phyloP scores from a whole-genome alignment of 1,140 invertebrate genomes.

The Zaprionus davidi region DNA sequence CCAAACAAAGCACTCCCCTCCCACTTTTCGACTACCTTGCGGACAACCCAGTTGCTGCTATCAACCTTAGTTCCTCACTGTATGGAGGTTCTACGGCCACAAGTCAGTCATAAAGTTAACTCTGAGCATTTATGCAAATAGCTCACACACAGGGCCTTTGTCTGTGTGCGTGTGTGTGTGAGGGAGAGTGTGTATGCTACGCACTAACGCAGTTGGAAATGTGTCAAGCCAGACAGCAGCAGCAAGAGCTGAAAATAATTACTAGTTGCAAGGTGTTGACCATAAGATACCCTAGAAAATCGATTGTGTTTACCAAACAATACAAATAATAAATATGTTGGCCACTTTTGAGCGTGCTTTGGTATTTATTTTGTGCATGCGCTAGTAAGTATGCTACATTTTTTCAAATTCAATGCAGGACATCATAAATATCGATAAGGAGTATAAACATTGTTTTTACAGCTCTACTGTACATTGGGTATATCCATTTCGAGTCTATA shows the following conservation, averaged over 20 bases:
- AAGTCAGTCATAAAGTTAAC: conserved; percentile 72
- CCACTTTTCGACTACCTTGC: neutral
- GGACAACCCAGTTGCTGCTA: conserved; percentile 2
- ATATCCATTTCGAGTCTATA: neutral
- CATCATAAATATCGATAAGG: neutral
- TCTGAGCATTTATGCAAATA: conserved; percentile 69
- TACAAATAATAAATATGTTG: neutral
- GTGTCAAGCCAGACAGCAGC: conserved; percentile 29
- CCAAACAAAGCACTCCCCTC: conserved; percentile 19
- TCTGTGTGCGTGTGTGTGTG: conserved; percentile 16
- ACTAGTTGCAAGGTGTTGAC: neutral
- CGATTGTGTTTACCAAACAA: neutral
- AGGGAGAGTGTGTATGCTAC: conserved; percentile 11
- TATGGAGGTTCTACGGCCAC: conserved; percentile 50
- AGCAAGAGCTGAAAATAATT: conserved; percentile 12
- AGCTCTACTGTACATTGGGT: neutral
- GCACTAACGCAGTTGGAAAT: conserved; percentile 35
- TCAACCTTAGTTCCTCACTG: conserved; percentile 17
- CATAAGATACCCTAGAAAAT: neutral
- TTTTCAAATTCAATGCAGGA: neutral
- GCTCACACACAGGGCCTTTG: conserved; percentile 18
- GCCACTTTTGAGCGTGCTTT: neutral
- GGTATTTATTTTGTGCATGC: neutral
- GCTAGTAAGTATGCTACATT: neutral
- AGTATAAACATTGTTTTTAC: too few species aligned